Conservation (phyloP, 1,140 invertebrate species). For the Paramacrobiotus metropolitanus region DNA sequence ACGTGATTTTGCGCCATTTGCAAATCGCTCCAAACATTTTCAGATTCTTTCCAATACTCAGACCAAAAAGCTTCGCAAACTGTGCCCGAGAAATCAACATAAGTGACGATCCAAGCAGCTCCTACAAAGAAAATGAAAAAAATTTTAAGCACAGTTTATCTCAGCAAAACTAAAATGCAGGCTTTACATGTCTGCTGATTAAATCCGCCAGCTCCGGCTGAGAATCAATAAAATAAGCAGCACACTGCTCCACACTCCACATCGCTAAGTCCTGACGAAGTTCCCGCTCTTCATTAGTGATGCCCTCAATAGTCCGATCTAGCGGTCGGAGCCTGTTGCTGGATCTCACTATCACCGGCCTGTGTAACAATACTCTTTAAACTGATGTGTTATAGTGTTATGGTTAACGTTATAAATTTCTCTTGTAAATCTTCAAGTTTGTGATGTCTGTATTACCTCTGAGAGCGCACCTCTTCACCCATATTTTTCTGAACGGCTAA, state of each 20-base stretch:
- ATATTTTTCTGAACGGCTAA: no score
- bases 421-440: no score
- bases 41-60: neutral
- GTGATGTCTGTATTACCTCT: no score
- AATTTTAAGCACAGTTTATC: neutral
- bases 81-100: neutral
- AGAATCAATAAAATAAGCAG: neutral
- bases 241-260: conserved; percentile 3
- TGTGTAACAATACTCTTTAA: no score
- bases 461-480: no score
- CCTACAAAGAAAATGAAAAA: neutral
- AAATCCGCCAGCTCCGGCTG: neutral
- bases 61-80: neutral
- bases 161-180: neutral
- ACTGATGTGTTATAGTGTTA: no score
- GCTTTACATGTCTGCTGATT: neutral
- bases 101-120: neutral
- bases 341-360: no score
- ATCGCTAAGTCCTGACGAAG: neutral
- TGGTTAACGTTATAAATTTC: no score
- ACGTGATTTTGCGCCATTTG: conserved; percentile 4
- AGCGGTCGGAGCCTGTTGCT: no score
- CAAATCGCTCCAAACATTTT: neutral
- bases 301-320: no score
- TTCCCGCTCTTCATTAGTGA: neutral